phyloP scores from a whole-genome alignment of 2,113 vertebrate species.

The Poecilia latipinna region DNA sequence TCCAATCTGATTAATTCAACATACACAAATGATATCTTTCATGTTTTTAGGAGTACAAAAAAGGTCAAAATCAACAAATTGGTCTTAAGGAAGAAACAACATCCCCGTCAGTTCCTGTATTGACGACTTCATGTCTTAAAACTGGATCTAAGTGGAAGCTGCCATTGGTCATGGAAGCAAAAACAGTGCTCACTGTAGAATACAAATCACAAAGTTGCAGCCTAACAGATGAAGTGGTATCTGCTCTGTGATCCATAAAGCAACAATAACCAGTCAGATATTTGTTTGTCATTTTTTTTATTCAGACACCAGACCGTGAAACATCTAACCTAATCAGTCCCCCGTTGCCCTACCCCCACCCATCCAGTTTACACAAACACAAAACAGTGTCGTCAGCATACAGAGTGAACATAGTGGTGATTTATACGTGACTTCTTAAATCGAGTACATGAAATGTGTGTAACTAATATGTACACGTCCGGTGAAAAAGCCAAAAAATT shows the following conservation, averaged over 20 bases:
- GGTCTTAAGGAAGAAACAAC: constrained; percentile 59
- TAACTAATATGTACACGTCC: constrained; percentile 16
- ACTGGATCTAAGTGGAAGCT: constrained; percentile 77
- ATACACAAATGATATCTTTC: neutral
- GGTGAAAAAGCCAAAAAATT: constrained; percentile 26
- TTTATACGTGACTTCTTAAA: constrained; percentile 48
- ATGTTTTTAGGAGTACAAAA: constrained; percentile 19
- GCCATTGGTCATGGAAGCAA: constrained; percentile 79
- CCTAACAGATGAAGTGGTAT: constrained; percentile 70
- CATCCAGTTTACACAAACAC: constrained; percentile 58
- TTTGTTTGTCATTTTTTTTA: constrained; percentile 48
- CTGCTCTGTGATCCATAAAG: constrained; percentile 72
- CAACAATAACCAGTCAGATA: constrained; percentile 63
- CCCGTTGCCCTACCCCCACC: constrained; percentile 33
- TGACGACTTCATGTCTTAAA: constrained; percentile 66
- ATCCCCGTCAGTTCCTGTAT: constrained; percentile 61
- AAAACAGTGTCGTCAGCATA: constrained; percentile 72
- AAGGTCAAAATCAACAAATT: constrained; percentile 35
- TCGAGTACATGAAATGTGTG: constrained; percentile 40
- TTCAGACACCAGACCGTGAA: constrained; percentile 63
- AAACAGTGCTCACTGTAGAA: constrained; percentile 77
- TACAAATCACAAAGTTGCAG: constrained; percentile 79
- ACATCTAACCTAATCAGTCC: constrained; percentile 53
- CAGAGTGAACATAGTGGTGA: constrained; percentile 69
- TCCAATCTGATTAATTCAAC: constrained; percentile 20